Evolutionary conservation across 2,797 vertebrate species (phyloP).

Genomic region (Molothrus aeneus): DNA sequence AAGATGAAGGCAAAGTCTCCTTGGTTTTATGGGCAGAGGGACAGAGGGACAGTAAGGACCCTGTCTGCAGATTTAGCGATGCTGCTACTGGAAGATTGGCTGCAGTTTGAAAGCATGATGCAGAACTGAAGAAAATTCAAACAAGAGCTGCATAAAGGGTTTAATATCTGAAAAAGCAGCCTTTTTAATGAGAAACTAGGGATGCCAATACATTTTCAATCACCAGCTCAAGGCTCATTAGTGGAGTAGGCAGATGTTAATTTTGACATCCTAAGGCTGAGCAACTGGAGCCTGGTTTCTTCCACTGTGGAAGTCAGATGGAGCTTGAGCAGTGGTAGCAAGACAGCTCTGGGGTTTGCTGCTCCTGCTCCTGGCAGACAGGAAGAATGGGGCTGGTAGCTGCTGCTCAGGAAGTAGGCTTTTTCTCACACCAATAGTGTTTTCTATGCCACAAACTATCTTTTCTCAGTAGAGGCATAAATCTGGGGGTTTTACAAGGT

Average conservation of each 20-base stretch:
- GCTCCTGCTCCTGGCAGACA: background rate
- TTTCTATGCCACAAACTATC: background rate
- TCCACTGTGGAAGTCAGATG: background rate
- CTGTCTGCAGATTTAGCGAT: background rate
- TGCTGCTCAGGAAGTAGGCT: background rate
- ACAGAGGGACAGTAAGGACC: background rate
- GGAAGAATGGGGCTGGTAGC: background rate
- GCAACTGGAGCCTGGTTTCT: background rate
- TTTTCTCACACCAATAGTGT: background rate
- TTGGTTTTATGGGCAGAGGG: background rate
- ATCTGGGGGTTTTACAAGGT: background rate
- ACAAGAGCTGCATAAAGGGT: background rate
- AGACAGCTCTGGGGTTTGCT: background rate
- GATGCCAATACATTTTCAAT: background rate
- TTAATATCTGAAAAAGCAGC: background rate
- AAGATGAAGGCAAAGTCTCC: background rate
- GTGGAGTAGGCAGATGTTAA: background rate
- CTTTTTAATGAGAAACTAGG: slow-evolving; percentile 16
- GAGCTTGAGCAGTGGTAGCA: background rate
- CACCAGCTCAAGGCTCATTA: slow-evolving; percentile 30
- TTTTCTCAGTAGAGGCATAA: background rate
- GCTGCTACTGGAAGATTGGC: background rate
- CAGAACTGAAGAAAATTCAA: background rate
- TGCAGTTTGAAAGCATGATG: fast-evolving
- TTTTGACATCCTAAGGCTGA: slow-evolving; percentile 23